Conservation (phyloP, 2,888 invertebrate genomes). For the Penaeus monodon region DNA sequence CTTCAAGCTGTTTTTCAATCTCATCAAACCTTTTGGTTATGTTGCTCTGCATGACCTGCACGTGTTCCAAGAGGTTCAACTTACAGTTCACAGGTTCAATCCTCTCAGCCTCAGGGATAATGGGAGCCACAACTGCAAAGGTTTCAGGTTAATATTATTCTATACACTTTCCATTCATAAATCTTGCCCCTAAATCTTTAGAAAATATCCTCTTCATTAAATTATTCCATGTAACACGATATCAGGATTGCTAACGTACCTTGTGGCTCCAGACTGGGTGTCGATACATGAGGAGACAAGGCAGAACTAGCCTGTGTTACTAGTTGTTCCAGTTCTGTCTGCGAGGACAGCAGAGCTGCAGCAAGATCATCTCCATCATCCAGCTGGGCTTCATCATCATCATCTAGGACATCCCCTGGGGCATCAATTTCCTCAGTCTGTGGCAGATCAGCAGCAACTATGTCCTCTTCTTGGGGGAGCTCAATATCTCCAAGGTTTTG, state of each 20-base stretch:
- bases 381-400: conserved; percentile 37
- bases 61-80: conserved; percentile 61
- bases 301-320: conserved; percentile 51
- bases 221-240: neutral
- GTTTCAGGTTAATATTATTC: too few species aligned
- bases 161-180: too few species aligned
- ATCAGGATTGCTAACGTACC: conserved; percentile 14
- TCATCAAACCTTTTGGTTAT: conserved; percentile 54
- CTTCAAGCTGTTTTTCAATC: conserved; percentile 58
- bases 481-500: conserved; percentile 13
- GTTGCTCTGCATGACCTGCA: conserved; percentile 53
- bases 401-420: conserved; percentile 29
- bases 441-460: conserved; percentile 1
- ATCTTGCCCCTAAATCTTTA: too few species aligned
- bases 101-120: conserved; percentile 60
- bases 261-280: neutral
- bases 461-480: conserved; percentile 13
- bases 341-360: conserved; percentile 56
- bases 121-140: conserved; percentile 52
- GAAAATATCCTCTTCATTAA: neutral
- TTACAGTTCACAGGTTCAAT: conserved; percentile 65
- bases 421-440: conserved; percentile 13
- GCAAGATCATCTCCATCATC: conserved; percentile 52
- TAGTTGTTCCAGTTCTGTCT: conserved; percentile 49
- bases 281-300: conserved; percentile 37